phyloP scores from a whole-genome alignment of 2,113 vertebrate genomes.

The Pelecanoides urinatrix region DNA sequence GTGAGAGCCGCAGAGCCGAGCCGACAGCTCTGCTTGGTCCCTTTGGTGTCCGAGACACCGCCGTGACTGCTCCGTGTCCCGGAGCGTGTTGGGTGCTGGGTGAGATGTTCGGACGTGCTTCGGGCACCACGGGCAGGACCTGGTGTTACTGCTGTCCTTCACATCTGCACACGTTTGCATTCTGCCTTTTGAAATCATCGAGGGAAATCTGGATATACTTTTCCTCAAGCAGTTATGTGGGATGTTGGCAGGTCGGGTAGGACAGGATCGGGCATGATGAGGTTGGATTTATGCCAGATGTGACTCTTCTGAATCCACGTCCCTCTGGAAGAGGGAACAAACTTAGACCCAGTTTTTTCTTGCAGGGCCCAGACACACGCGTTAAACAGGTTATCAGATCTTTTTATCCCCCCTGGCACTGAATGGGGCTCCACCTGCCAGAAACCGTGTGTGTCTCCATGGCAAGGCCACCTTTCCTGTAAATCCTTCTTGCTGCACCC shows the following conservation, averaged over 20 bases:
- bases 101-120: neutral
- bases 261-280: neutral
- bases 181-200: neutral
- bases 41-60: neutral
- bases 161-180: neutral
- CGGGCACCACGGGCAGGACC: neutral
- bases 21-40: neutral
- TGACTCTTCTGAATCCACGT: neutral
- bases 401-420: neutral
- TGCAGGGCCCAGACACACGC: neutral
- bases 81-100: rapidly evolving
- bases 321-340: neutral
- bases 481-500: too few relatives aligned
- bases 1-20: rapidly evolving
- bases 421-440: neutral
- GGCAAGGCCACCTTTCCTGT: neutral
- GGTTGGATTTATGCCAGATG: neutral
- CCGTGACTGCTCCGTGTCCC: neutral
- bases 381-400: neutral
- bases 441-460: neutral
- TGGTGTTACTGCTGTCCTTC: neutral
- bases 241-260: neutral
- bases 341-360: neutral
- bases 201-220: neutral
- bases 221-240: neutral